Base-by-base conservation (phyloP, 2,797 vertebrate genomes). In the Salarias fasciatus region DNA sequence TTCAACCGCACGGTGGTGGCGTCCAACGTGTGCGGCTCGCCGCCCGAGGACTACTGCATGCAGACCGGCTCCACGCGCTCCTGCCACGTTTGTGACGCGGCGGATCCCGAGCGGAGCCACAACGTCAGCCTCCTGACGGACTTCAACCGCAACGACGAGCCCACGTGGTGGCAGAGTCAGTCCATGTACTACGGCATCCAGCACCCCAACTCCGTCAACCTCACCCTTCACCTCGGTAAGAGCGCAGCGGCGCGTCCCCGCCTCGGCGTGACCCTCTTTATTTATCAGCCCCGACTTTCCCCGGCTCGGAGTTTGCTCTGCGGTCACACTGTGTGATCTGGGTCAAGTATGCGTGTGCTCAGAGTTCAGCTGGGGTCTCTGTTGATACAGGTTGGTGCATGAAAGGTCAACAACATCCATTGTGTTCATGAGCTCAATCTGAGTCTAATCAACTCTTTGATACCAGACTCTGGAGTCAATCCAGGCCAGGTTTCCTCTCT, bases 91-190 rank as follows among this genome's bases (percentile, higher is more conserved):
- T 98, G 96, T 24, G 90, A 96, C 0, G 88, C 91, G 0, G 48
- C 24, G 0, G 79, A 95, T 61, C 90, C 92, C 0, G 58, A 0
- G 43, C 85, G 15, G 28, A 93, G 92, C 83, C 97, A 95, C 93
- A 92, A 92, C 0, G 90, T 93, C 85, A 89, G 89, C 76, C 88
- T 92, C 70, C 94, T 98, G 87, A 96, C 94, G 0, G 97, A 98
- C 88, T 98, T 98, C 89, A 91, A 98, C 89, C 94, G 87, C 59
- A 93, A 93, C 3, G 95, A 96, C 48, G 96, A 97, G 69, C 92
- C 91, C 73, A 98, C 95, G 11, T 98, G 95, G 95, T 98, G 97
- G 96, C 97, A 98, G 89, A 98, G 97, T 86, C 96, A 96, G 80
- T 96, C 97, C 80, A 98, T 98, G 97, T 95, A 89, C 63, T 95